Evolutionary conservation across 2,888 invertebrate species (phyloP).

Genomic region (Dynastes hyllus): DNA sequence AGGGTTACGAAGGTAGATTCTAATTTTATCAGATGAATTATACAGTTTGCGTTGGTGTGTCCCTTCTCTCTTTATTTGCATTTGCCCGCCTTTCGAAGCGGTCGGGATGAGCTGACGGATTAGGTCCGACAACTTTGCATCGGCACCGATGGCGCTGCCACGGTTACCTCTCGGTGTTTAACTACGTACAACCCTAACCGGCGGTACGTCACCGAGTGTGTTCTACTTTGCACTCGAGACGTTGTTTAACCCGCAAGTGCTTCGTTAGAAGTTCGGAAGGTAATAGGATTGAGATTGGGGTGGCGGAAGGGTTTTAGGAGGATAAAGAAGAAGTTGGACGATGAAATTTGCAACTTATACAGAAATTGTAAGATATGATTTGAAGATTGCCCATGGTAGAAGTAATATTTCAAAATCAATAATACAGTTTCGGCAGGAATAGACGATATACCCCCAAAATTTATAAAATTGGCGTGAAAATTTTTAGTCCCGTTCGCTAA

Average conservation of each 20-base stretch:
- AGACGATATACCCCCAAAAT: too few relatives aligned
- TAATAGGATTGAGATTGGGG: neutral
- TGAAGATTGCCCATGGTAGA: too few relatives aligned
- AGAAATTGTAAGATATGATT: too few relatives aligned
- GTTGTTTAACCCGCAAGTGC: neutral
- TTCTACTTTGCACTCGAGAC: neutral
- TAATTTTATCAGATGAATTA: conserved; percentile 45
- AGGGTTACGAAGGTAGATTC: conserved; percentile 21
- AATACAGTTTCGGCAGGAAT: too few relatives aligned
- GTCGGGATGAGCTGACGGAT: conserved; percentile 24
- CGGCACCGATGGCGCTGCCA: neutral
- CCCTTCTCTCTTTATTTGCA: conserved; percentile 9
- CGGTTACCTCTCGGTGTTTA: conserved; percentile 2
- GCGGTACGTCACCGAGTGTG: neutral
- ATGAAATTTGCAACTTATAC: neutral
- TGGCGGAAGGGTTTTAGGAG: neutral
- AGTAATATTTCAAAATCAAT: too few relatives aligned
- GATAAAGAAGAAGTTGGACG: neutral
- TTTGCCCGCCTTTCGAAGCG: conserved; percentile 4
- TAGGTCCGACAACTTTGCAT: conserved; percentile 28
- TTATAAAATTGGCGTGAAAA: too few relatives aligned
- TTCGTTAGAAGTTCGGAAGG: neutral
- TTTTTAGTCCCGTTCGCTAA: too few relatives aligned
- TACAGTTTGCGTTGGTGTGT: conserved; percentile 40
- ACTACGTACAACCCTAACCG: neutral